Percentiles rank a stretch among this genome's conserved stretches.
Conservation (phyloP, 2,113 vertebrate species). For the Apaloderma vittatum region DNA sequence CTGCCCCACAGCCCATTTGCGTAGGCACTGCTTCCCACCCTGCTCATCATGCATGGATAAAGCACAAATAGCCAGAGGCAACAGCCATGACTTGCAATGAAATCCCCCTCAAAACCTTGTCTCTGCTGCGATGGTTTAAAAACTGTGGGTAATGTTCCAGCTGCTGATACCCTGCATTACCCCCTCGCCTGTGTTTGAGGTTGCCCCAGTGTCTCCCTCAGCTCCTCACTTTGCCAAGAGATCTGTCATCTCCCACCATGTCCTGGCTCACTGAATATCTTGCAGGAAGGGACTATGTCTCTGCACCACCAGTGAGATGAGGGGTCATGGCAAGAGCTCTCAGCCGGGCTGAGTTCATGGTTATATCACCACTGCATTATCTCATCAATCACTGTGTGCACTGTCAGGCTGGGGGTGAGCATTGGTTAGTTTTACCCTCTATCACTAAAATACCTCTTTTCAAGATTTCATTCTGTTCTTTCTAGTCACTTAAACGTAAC, state of each 20-base stretch:
- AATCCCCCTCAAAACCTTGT: not conserved
- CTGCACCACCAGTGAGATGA: not conserved
- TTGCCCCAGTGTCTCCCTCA: not conserved
- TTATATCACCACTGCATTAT: not conserved
- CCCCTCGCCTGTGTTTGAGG: accelerated
- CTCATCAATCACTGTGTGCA: not conserved
- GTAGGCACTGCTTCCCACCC: not conserved
- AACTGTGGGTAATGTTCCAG: not conserved
- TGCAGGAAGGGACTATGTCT: not conserved
- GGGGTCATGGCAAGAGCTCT: not conserved
- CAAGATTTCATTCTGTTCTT: not conserved
- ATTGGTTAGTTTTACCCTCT: not conserved
- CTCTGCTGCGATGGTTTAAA: not conserved
- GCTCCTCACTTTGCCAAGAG: not conserved
- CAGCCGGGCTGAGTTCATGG: not conserved
- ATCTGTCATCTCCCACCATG: not conserved
- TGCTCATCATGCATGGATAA: not conserved
- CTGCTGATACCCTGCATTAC: not conserved
- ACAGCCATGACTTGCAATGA: not conserved
- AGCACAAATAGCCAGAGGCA: not conserved
- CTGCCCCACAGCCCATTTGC: accelerated
- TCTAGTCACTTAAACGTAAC: not conserved
- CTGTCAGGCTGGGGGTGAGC: too few species aligned
- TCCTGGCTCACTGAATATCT: not conserved
- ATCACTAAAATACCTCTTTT: not conserved